phyloP scores from a whole-genome alignment of 2,888 invertebrate genomes.

The Scaptomyza reducta region DNA sequence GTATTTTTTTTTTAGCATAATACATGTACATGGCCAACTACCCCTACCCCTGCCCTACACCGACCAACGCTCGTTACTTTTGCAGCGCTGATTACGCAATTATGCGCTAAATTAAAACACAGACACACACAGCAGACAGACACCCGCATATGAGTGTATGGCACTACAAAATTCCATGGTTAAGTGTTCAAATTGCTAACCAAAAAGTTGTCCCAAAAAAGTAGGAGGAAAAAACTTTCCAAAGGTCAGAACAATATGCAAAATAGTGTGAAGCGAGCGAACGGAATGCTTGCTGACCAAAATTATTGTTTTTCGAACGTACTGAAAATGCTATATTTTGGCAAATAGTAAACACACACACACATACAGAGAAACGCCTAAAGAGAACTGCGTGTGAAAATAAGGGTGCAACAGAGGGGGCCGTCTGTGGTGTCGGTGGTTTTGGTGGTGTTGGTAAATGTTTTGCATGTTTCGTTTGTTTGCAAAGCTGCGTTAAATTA shows the following conservation, averaged over 20 bases:
- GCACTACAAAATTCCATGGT: slow-evolving; percentile 31
- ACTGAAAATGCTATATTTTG: slow-evolving; percentile 43
- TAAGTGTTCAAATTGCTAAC: slow-evolving; percentile 38
- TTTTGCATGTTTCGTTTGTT: slow-evolving; percentile 28
- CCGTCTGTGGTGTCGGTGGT: neutral
- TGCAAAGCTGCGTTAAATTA: slow-evolving; percentile 43
- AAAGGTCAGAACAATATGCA: slow-evolving; percentile 26
- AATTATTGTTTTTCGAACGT: slow-evolving; percentile 44
- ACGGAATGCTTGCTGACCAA: slow-evolving; percentile 29
- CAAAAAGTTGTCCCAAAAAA: slow-evolving; percentile 50
- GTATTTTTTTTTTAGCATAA: no score
- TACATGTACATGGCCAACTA: no score
- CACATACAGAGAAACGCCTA: slow-evolving; percentile 14
- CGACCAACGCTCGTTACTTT: no score
- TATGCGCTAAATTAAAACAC: slow-evolving; percentile 69
- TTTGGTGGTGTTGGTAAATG: neutral
- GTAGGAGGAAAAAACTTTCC: slow-evolving; percentile 31
- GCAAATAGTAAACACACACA: slow-evolving; percentile 34
- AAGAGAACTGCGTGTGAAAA: slow-evolving; percentile 37
- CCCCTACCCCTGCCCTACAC: neutral
- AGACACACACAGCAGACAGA: neutral
- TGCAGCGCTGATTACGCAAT: slow-evolving; percentile 68
- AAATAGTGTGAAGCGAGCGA: neutral
- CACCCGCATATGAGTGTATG: slow-evolving; percentile 10
- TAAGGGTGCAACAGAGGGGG: neutral